Conservation (phyloP, 2,888 invertebrate species). For the Thecocarcelia acutangulata region DNA sequence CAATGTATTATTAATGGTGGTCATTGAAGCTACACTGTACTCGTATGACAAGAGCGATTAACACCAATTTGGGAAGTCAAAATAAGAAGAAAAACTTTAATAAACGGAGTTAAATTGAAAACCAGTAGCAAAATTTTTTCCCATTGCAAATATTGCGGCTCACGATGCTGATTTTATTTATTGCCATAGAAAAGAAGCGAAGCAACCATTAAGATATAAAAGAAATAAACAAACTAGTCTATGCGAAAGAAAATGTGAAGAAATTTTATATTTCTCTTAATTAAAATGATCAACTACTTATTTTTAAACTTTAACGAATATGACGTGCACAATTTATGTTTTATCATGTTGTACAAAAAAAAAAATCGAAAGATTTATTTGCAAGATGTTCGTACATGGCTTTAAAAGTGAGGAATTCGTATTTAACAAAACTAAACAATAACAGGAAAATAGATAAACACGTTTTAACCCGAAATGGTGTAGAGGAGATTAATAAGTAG, state of each 20-base stretch:
- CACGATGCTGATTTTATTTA: neutral
- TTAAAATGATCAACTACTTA: conserved; percentile 18
- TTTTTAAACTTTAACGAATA: neutral
- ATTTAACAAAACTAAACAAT: neutral
- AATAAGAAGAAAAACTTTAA: neutral
- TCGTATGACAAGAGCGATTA: conserved; percentile 4
- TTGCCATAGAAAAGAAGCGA: neutral
- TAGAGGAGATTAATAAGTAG: neutral
- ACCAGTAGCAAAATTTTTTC: neutral
- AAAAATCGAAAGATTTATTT: conserved; percentile 10
- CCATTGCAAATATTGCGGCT: neutral
- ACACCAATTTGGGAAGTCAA: neutral
- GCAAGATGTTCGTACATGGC: neutral
- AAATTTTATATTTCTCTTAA: neutral
- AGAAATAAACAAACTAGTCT: neutral
- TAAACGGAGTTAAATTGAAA: too few species aligned
- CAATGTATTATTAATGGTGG: neutral
- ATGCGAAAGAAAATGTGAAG: neutral
- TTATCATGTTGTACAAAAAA: conserved; percentile 11
- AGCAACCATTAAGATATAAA: neutral
- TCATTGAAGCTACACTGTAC: neutral
- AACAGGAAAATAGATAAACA: conserved; percentile 10
- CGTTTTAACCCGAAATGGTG: neutral
- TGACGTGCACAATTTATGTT: conserved; percentile 18
- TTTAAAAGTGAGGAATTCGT: conserved; percentile 3